These are phyloP conservation scores for Copidosoma floridanum DNA, from an alignment of 1,140 invertebrate species.

Conservation along the genomic window DNA sequence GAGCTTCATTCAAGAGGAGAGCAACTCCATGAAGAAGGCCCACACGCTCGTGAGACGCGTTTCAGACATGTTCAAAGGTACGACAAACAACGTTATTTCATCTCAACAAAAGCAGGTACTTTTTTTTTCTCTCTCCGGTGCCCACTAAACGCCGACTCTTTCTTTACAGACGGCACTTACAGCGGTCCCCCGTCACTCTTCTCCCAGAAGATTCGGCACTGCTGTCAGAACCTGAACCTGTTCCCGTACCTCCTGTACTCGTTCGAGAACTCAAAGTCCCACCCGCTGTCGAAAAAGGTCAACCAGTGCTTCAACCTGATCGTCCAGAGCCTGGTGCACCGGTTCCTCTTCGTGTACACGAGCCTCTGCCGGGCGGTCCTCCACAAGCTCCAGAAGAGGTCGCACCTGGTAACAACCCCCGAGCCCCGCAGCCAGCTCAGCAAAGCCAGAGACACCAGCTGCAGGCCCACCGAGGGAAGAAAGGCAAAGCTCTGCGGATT, in stretches of 20 bases:
- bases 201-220: conserved; percentile 53
- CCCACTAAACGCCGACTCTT: no score
- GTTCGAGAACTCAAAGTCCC: conserved; percentile 49
- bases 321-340: conserved; percentile 35
- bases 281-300: conserved; percentile 43
- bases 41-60: conserved; percentile 46
- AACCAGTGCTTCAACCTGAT: conserved; percentile 40
- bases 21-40: conserved; percentile 34
- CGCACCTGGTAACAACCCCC: neutral
- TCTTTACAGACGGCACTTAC: conserved; percentile 45
- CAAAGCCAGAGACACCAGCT: neutral
- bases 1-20: conserved; percentile 29
- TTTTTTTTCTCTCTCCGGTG: no score
- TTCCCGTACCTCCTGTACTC: conserved; percentile 52
- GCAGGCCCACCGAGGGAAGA: neutral
- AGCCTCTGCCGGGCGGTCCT: conserved; percentile 30
- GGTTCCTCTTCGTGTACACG: conserved; percentile 40
- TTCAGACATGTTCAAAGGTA: conserved; percentile 51
- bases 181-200: conserved; percentile 48
- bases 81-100: no score
- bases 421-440: neutral
- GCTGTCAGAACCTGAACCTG: conserved; percentile 53
- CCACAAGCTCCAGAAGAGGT: conserved; percentile 22
- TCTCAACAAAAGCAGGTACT: no score
- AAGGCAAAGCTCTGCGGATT: conserved; percentile 7